Evolutionary conservation across 2,888 invertebrate genomes (phyloP).

Genomic region (Apodemia zela): DNA sequence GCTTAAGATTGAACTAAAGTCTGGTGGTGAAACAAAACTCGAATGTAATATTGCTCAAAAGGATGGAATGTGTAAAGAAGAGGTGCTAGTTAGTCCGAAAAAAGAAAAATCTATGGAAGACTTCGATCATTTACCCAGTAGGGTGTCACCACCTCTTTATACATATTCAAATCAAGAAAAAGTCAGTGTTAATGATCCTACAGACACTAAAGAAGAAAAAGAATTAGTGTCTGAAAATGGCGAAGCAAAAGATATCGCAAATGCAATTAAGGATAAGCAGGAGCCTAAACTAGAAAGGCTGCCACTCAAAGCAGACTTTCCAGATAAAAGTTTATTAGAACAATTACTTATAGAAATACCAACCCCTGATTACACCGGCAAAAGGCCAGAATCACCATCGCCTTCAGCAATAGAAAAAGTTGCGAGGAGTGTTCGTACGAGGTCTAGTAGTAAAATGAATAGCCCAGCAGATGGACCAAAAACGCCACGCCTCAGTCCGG

Average conservation of each 20-base stretch:
- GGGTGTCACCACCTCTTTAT: constrained; percentile 87
- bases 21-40: constrained; percentile 29
- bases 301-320: constrained; percentile 69
- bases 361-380: constrained; percentile 75
- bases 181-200: constrained; percentile 67
- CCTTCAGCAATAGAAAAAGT: constrained; percentile 69
- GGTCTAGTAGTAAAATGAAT: constrained; percentile 84
- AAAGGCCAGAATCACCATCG: constrained; percentile 67
- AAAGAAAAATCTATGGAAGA: constrained; percentile 53
- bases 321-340: constrained; percentile 83
- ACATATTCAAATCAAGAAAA: constrained; percentile 89
- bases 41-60: constrained; percentile 37
- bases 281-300: constrained; percentile 57
- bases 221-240: constrained; percentile 50
- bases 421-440: constrained; percentile 81
- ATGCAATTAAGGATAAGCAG: constrained; percentile 34
- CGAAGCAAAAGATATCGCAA: constrained; percentile 39
- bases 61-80: constrained; percentile 30
- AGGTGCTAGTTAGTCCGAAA: constrained; percentile 36
- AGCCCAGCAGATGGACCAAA: constrained; percentile 81
- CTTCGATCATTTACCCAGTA: constrained; percentile 84
- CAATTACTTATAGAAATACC: constrained; percentile 93
- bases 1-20: constrained; percentile 28
- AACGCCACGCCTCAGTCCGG: constrained; percentile 70
- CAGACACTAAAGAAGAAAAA: constrained; percentile 40